These are phyloP conservation scores for Drosophila hydei DNA, from an alignment of 1,140 invertebrate species.

Conservation along the genomic window DNA sequence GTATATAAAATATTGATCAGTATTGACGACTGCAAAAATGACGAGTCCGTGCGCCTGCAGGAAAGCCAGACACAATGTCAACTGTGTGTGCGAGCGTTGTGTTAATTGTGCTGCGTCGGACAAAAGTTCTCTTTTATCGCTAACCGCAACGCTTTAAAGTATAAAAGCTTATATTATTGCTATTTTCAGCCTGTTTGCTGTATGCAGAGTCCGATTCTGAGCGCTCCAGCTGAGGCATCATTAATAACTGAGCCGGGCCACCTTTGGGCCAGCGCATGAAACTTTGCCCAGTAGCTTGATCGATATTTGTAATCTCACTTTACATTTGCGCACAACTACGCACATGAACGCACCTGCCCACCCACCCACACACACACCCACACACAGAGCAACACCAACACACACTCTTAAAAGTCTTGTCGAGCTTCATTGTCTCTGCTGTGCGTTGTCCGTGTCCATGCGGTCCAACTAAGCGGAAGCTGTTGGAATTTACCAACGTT, in stretches of 20 bases:
- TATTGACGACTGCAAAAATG: conserved; percentile 52
- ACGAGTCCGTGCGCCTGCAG: conserved; percentile 44
- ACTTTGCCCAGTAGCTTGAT: conserved; percentile 44
- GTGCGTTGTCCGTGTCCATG: conserved; percentile 37
- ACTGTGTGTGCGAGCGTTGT: conserved; percentile 14
- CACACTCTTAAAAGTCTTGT: conserved; percentile 1
- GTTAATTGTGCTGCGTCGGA: background rate
- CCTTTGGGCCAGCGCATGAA: conserved; percentile 11
- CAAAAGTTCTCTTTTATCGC: conserved; percentile 50
- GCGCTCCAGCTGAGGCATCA: conserved; percentile 9
- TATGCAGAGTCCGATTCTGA: background rate
- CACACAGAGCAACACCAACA: conserved; percentile 8
- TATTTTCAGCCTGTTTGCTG: conserved; percentile 15
- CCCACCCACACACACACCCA: conserved; percentile 11
- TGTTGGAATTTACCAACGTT: conserved; percentile 80
- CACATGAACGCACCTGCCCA: conserved; percentile 40
- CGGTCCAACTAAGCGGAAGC: conserved; percentile 75
- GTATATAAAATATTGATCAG: conserved; percentile 75
- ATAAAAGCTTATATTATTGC: conserved; percentile 35
- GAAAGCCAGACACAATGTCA: conserved; percentile 48
- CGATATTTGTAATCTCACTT: conserved; percentile 54
- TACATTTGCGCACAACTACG: conserved; percentile 54
- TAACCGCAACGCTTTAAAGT: conserved; percentile 51
- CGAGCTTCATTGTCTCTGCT: conserved; percentile 54
- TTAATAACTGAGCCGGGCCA: conserved; percentile 11